These are phyloP conservation scores for Pectinophora gossypiella DNA, from an alignment of 1,140 invertebrate species.

Conservation along the genomic window DNA sequence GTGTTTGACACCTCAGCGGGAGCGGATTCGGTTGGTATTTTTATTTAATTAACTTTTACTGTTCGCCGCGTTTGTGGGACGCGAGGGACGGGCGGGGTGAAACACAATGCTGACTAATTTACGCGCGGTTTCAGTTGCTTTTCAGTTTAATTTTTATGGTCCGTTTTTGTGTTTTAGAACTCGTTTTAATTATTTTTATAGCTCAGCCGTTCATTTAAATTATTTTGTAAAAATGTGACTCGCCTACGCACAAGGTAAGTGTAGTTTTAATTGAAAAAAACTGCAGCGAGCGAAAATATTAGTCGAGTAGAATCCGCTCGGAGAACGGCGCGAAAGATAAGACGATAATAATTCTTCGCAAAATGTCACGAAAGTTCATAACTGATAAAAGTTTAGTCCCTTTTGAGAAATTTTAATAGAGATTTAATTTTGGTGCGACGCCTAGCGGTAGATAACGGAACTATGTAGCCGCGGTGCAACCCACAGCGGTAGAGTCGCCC, in stretches of 20 bases:
- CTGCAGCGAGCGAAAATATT: slow-evolving; percentile 47
- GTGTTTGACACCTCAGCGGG: slow-evolving; percentile 59
- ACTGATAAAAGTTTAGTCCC: slow-evolving; percentile 69
- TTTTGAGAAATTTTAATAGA: slow-evolving; percentile 70
- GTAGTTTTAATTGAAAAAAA: slow-evolving; percentile 54
- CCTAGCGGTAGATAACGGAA: slow-evolving; percentile 31
- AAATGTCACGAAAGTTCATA: slow-evolving; percentile 71
- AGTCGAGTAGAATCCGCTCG: slow-evolving; percentile 43
- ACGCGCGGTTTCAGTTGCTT: slow-evolving; percentile 40
- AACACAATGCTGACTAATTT: slow-evolving; percentile 62
- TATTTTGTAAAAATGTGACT: neutral
- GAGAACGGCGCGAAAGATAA: slow-evolving; percentile 52
- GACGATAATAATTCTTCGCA: slow-evolving; percentile 66
- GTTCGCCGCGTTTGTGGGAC: slow-evolving; percentile 35
- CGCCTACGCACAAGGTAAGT: neutral
- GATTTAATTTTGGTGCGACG: slow-evolving; percentile 60
- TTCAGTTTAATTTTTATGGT: slow-evolving; percentile 27
- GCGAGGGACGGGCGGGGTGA: slow-evolving; percentile 21
- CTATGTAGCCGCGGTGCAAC: slow-evolving; percentile 13
- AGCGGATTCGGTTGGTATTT: slow-evolving; percentile 52
- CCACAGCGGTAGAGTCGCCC: neutral
- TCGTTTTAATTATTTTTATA: slow-evolving; percentile 22
- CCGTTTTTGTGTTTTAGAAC: slow-evolving; percentile 22
- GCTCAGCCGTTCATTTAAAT: slow-evolving; percentile 17
- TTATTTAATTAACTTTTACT: slow-evolving; percentile 69